A percentile compares a stretch with the other conserved stretches of the same genome.
Evolutionary conservation across 92 coral and sea anemone species (phyloP).

Genomic region (Parazoanthus atlanticus): DNA sequence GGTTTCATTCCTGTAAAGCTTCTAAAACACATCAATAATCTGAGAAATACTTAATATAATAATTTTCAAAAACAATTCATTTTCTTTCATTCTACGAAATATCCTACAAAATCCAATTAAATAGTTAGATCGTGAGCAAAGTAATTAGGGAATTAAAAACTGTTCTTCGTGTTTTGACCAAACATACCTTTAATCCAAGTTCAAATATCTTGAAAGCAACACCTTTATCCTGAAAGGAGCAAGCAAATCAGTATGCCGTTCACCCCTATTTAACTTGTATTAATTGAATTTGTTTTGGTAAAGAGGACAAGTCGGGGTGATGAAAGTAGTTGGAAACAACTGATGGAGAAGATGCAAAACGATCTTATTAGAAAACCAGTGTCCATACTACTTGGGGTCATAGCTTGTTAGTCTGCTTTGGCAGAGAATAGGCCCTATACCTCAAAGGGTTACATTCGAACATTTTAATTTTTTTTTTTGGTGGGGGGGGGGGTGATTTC

Average conservation of each 20-base stretch:
- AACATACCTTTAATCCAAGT: conserved; percentile 89
- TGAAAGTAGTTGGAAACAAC: no score
- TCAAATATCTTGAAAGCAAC: conserved; percentile 96
- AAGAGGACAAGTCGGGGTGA: no score
- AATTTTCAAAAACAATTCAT: not conserved
- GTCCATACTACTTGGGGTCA: no score
- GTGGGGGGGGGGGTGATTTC: no score
- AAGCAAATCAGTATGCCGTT: not conserved
- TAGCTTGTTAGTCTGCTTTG: no score
- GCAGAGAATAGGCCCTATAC: no score
- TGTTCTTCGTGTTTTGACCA: not conserved
- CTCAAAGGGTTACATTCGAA: no score
- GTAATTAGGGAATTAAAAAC: not conserved
- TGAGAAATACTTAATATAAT: not conserved
- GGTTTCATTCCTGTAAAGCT: no score
- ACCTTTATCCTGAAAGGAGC: conserved; percentile 75
- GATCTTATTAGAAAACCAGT: no score
- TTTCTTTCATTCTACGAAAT: no score
- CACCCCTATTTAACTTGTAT: not conserved
- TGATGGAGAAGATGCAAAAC: no score
- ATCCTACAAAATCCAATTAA: not conserved
- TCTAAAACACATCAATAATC: not conserved
- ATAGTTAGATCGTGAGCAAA: not conserved
- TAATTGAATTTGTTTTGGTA: not conserved
- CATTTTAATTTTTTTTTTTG: no score